phyloP scores from a whole-genome alignment of 1,140 invertebrate species.

The Trichomalopsis sarcophagae region DNA sequence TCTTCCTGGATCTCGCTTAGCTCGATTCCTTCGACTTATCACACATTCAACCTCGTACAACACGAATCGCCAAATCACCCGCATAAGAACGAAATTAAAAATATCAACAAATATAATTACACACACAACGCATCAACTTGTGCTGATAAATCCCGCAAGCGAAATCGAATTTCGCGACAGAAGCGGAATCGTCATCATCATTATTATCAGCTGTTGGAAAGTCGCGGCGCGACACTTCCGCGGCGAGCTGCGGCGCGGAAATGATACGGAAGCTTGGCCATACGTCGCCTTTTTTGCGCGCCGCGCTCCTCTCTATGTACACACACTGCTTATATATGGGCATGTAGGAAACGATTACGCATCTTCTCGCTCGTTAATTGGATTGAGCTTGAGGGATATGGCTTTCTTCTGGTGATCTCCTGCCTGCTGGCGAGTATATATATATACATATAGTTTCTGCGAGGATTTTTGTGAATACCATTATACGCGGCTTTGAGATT shows the following conservation, averaged over 20 bases:
- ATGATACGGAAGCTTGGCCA: background rate
- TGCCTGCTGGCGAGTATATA: too few relatives aligned
- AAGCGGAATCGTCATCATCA: background rate
- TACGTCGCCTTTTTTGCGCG: background rate
- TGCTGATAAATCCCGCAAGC: too few relatives aligned
- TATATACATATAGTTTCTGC: background rate
- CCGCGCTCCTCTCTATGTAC: background rate
- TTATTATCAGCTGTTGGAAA: background rate
- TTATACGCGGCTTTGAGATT: background rate
- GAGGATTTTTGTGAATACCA: background rate
- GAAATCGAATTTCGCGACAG: background rate
- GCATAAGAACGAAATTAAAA: too few relatives aligned
- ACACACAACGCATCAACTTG: too few relatives aligned
- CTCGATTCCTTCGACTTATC: too few relatives aligned
- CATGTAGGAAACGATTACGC: conserved; percentile 18
- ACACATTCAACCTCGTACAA: too few relatives aligned
- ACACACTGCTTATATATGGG: background rate
- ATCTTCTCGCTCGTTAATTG: background rate
- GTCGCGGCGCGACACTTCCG: background rate
- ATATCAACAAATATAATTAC: too few relatives aligned
- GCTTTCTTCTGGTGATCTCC: background rate
- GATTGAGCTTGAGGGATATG: background rate
- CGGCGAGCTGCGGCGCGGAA: background rate
- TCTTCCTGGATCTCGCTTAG: too few relatives aligned
- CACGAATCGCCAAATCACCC: too few relatives aligned